Evolutionary conservation across 2,113 vertebrate genomes (phyloP).

Genomic region (Cryptomyrus ogoouensis): DNA sequence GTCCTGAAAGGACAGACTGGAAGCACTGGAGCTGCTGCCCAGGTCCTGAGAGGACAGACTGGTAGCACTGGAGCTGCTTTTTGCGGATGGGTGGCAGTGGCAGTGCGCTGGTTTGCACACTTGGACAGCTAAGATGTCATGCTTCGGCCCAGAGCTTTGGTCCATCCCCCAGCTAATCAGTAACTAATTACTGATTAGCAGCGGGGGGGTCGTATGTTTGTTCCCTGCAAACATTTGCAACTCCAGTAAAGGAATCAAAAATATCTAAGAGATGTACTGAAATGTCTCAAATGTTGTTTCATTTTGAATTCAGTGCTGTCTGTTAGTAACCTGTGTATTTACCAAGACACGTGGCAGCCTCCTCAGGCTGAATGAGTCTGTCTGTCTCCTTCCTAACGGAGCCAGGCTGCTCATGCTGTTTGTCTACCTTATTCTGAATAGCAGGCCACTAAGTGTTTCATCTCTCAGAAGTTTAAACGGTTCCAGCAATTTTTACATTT

Average conservation of each 20-base stretch:
- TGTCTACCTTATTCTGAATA: neutral
- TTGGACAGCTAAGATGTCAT: slow-evolving; percentile 51
- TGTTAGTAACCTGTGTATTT: slow-evolving; percentile 49
- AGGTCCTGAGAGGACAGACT: slow-evolving; percentile 29
- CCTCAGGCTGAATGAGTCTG: slow-evolving; percentile 39
- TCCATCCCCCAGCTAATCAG: slow-evolving; percentile 47
- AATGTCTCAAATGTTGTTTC: neutral
- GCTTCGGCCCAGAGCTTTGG: slow-evolving; percentile 34
- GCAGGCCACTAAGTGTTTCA: slow-evolving; percentile 46
- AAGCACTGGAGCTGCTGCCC: neutral
- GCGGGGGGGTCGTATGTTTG: slow-evolving; percentile 21
- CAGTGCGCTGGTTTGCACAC: neutral
- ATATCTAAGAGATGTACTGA: neutral
- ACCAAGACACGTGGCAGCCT: slow-evolving; percentile 50
- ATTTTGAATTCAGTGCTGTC: slow-evolving; percentile 23
- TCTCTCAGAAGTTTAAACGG: slow-evolving; percentile 52
- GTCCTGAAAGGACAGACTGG: slow-evolving; percentile 20
- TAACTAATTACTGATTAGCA: slow-evolving; percentile 39
- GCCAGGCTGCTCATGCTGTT: neutral
- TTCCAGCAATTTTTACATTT: slow-evolving; percentile 40
- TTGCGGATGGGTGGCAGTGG: neutral
- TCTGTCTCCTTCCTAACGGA: slow-evolving; percentile 5
- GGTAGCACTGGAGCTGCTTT: neutral
- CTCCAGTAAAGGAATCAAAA: neutral
- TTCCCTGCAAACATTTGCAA: neutral